Percentiles rank a stretch among this genome's conserved stretches.
These are phyloP conservation scores for Forbesichthys papilliferus DNA, from an alignment of 2,113 vertebrate species.

Conservation along the genomic window DNA sequence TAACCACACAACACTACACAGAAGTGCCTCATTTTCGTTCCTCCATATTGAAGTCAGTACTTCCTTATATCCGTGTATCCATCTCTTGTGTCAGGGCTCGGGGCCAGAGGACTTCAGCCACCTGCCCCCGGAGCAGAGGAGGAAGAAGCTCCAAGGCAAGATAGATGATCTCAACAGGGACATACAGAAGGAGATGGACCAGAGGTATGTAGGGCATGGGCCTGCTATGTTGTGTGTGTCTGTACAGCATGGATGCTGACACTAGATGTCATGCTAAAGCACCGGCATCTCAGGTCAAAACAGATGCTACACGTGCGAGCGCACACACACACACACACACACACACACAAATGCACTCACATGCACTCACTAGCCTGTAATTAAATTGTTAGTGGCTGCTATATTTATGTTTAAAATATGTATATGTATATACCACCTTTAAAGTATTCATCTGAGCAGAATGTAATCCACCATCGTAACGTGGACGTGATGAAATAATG, in stretches of 20 bases:
- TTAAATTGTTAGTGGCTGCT: too few species aligned
- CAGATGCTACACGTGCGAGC: too few species aligned
- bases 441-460: background rate
- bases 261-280: too few species aligned
- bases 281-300: too few species aligned
- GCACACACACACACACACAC: too few species aligned
- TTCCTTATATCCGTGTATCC: slow-evolving; percentile 1
- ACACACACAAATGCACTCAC: too few species aligned
- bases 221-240: background rate
- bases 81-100: slow-evolving; percentile 78
- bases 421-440: too few species aligned
- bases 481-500: background rate
- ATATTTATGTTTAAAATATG: too few species aligned
- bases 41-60: slow-evolving; percentile 4
- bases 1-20: slow-evolving; percentile 1
- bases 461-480: background rate
- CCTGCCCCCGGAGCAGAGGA: slow-evolving; percentile 94
- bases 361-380: too few species aligned
- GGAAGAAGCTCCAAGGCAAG: slow-evolving; percentile 96
- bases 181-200: slow-evolving; percentile 94
- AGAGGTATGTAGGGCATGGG: slow-evolving; percentile 78
- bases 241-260: background rate
- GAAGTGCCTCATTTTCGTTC: background rate
- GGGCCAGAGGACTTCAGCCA: slow-evolving; percentile 98
- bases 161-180: slow-evolving; percentile 92